Percentiles rank a stretch among this genome's conserved stretches.
These are phyloP conservation scores for Centropyge bicolor DNA, from an alignment of 2,797 vertebrate species.

Conservation along the genomic window DNA sequence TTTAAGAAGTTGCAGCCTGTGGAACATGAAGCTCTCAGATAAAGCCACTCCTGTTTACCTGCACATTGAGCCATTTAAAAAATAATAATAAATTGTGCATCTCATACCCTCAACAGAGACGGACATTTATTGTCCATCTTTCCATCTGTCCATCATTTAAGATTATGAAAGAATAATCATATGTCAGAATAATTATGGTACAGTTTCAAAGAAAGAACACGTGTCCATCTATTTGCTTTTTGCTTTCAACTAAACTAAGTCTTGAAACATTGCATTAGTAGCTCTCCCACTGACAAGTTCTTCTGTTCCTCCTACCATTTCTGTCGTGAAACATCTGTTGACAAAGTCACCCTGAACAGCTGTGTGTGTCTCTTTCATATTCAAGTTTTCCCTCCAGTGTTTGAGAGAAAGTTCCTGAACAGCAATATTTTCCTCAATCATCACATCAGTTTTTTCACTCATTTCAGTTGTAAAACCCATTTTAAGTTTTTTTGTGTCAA, in stretches of 20 bases:
- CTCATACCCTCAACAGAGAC: too few species aligned
- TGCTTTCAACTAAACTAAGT: constrained; percentile 9
- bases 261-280: constrained; percentile 3
- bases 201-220: not conserved
- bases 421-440: constrained; percentile 5
- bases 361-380: constrained; percentile 15
- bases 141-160: not conserved
- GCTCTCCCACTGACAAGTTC: not conserved
- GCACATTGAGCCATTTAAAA: too few species aligned
- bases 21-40: not conserved
- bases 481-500: constrained; percentile 58
- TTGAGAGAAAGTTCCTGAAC: constrained; percentile 29
- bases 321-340: constrained; percentile 24
- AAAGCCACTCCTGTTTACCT: not conserved
- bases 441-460: constrained; percentile 5
- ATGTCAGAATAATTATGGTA: not conserved
- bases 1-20: not conserved
- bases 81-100: too few species aligned
- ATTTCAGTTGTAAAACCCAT: constrained; percentile 40
- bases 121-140: not conserved
- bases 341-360: constrained; percentile 24
- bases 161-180: not conserved
- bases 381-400: not conserved
- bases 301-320: not conserved
- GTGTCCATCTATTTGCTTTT: not conserved